Evolutionary conservation across 2,113 vertebrate species (phyloP), one percentile per base, ranked within the genome.

Genomic region (Progne subis): DNA sequence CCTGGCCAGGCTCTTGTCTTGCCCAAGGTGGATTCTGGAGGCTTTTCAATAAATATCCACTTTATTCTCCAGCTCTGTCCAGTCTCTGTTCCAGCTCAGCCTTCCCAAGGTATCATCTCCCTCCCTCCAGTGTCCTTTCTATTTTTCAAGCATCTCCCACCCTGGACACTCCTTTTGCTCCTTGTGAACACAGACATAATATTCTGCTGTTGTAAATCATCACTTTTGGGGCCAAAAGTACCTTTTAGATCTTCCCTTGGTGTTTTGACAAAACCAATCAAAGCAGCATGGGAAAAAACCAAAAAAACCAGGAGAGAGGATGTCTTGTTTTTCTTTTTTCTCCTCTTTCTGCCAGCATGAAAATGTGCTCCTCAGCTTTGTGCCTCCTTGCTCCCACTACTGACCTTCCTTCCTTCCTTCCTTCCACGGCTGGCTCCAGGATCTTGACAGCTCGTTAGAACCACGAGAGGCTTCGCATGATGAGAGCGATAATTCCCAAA

Each of bases 401-500:
- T 75, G 92, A 67, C 94, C 92, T 78, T 86, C 50, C 75, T 79
- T 57, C 39, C 75, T 79, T 57, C 39, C 56, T 78, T 86, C 50
- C 75, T 79, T 57, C 39, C 56, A 11, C 34, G 75, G 64, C 32
- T 2, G 7, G 64, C 46, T 65, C 53, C 61, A 50, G 77, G 70
- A 76, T 64, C 87, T 14, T 91, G 93, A 87, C 93, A 94, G 89
- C 95, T 95, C 19, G 13, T 94, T 92, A 84, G 70, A 29, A 80
- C 91, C 89, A 60, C 32, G 56, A 94, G 92, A 91, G 88, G 64
- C 83, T 96, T 79, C 34, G 59, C 88, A 72, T 47, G 90, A 96
- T 93, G 93, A 78, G 86, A 94, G 84, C 49, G 14, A 65, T 86
- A 85, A 95, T 96, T 97, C 88, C 92, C 84, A 34, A 43, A 82